Base-by-base conservation (phyloP, 2,113 vertebrate genomes). In the Oreocharis arfaki region DNA sequence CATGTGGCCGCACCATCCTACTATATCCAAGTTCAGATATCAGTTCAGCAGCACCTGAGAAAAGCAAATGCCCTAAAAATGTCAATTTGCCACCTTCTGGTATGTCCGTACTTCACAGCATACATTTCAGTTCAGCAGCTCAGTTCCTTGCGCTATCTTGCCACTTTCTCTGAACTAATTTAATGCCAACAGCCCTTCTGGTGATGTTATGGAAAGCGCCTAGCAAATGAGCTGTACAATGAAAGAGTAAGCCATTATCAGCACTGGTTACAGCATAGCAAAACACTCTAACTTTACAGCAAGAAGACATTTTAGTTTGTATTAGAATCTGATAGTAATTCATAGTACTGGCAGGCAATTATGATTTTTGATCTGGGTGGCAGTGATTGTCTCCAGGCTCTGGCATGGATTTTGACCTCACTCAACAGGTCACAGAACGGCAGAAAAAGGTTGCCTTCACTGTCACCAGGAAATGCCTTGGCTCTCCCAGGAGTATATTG, bases 301-400 rank as follows among this genome's bases (percentile, higher is more conserved):
- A 87, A 67, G 26, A 91, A 32, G 32, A 53, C 35, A 63, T 87
- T 91, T 90, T 74, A 47, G 42, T 73, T 84, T 84, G 46, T 76
- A 49, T 73, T 82, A 73, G 85, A 88, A 63, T 52, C 21, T 77
- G 33, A 22, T 33, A n/a, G 11, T n/a, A 84, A 69, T 53, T 53
- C 53, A 44, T 24, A 61, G 13, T 39, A 50, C 42, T 78, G 44
- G 56, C 24, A 52, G 41, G 53, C 23, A 88, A 53, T 76, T 89
- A 86, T 57, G 41, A 84, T 55, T 37, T 65, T 35, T 69, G 26
- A 4, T 90, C 61, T 71, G 28, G 18, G 27, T 77, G 59, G 41
- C 61, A 76, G 41, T 23, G 30, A 50, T 18, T 55, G 9, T 64
- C 33, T 78, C n/a, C 60, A 65, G 56, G 30, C 13, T 89, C 37